Conservation (phyloP, 2,113 vertebrate genomes). For the Xerus inauris region DNA sequence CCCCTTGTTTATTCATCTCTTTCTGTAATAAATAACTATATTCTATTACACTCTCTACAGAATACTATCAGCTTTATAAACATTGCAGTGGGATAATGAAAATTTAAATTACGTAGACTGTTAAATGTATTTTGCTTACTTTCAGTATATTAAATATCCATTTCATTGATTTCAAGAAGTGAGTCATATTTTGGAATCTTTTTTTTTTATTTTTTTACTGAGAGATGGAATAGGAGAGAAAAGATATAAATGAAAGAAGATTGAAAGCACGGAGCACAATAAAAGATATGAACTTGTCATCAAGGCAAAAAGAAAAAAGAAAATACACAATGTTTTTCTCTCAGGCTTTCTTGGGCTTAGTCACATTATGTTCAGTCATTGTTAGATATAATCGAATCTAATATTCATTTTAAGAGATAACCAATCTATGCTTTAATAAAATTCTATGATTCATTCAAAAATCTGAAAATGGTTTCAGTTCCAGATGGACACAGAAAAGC, state of each 20-base stretch:
- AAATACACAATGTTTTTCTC: conserved; percentile 21
- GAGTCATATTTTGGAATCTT: conserved; percentile 54
- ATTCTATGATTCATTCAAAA: conserved; percentile 58
- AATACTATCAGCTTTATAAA: conserved; percentile 45
- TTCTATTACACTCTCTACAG: conserved; percentile 52
- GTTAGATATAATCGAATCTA: conserved; percentile 57
- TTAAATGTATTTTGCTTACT: conserved; percentile 37
- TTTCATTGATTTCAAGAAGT: conserved; percentile 59
- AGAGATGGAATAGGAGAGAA: background rate
- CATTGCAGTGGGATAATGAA: conserved; percentile 49
- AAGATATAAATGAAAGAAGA: conserved; percentile 54
- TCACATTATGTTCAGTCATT: background rate
- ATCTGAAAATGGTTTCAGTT: background rate
- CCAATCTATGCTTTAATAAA: conserved; percentile 59
- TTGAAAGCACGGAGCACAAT: conserved; percentile 47
- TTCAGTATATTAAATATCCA: conserved; percentile 51
- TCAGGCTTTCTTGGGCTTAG: conserved; percentile 48
- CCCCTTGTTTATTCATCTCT: conserved; percentile 66
- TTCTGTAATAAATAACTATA: conserved; percentile 49
- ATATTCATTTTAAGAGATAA: conserved; percentile 63
- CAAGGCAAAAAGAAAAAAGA: conserved; percentile 45
- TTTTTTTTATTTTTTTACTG: conserved; percentile 10
- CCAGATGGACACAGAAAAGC: conserved; percentile 31
- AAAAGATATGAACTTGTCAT: conserved; percentile 56
- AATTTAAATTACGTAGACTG: conserved; percentile 64